phyloP scores from a whole-genome alignment of 1,140 invertebrate species.

The Meloidogyne floridensis region DNA sequence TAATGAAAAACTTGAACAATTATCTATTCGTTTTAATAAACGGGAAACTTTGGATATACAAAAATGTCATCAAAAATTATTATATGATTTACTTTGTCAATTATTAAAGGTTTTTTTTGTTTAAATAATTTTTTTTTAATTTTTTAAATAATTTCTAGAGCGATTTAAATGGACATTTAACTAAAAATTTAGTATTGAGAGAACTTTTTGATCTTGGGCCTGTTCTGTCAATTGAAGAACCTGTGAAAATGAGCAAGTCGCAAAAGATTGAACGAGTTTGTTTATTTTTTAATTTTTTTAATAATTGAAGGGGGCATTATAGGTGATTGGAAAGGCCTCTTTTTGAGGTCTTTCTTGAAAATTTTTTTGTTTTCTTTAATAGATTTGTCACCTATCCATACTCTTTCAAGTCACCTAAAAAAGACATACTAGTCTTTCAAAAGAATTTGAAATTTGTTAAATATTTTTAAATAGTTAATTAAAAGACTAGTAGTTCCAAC shows the following conservation, averaged over 20 bases:
- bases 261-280: conserved; percentile 43
- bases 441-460: too few species aligned
- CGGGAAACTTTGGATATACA: conserved; percentile 39
- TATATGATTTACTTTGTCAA: conserved; percentile 49
- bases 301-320: background rate
- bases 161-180: conserved; percentile 49
- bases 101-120: conserved; percentile 43
- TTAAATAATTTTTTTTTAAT: background rate
- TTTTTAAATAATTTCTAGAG: conserved; percentile 27
- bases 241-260: conserved; percentile 22
- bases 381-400: background rate
- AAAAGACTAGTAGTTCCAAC: too few species aligned
- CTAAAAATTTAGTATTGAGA: conserved; percentile 45
- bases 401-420: too few species aligned
- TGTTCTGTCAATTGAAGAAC: conserved; percentile 31
- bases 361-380: too few species aligned
- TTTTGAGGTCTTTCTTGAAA: too few species aligned
- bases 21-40: conserved; percentile 45
- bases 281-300: background rate
- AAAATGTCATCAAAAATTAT: conserved; percentile 48
- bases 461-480: too few species aligned
- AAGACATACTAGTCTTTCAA: too few species aligned
- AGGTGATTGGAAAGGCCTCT: too few species aligned
- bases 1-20: conserved; percentile 34
- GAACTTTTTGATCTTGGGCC: conserved; percentile 48